A percentile compares a stretch with the other conserved stretches of the same genome.
Evolutionary conservation across 2,797 vertebrate species (phyloP).

Genomic region (Myripristis jacobus): DNA sequence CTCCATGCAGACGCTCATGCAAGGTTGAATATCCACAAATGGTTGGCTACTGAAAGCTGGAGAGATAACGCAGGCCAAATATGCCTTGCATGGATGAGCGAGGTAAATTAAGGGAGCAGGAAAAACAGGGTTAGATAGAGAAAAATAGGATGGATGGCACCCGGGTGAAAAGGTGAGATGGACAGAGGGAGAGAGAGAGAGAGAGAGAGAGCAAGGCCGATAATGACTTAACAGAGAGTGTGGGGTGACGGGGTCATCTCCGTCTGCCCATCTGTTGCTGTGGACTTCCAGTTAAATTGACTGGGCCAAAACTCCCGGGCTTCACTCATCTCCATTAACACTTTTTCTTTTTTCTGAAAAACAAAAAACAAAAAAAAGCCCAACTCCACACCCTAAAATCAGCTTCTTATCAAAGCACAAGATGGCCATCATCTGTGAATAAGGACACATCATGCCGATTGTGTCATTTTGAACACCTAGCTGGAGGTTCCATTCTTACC

Average conservation of each 20-base stretch:
- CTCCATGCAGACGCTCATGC: slow-evolving; percentile 43
- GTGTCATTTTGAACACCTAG: too few relatives aligned
- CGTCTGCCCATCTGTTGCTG: slow-evolving; percentile 72
- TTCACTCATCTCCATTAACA: slow-evolving; percentile 22
- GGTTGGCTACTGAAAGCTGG: slow-evolving; percentile 36
- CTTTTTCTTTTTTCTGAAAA: slow-evolving; percentile 29
- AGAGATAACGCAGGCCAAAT: slow-evolving; percentile 62
- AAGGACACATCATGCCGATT: too few relatives aligned
- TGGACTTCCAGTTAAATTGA: slow-evolving; percentile 60
- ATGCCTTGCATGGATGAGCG: slow-evolving; percentile 52
- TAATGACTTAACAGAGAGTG: slow-evolving; percentile 45
- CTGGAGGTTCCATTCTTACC: too few relatives aligned
- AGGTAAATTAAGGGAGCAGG: slow-evolving; percentile 43
- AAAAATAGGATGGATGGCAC: slow-evolving; percentile 62
- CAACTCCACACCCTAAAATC: not conserved
- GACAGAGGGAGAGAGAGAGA: slow-evolving; percentile 4
- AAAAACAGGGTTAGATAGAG: slow-evolving; percentile 27
- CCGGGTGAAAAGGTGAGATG: slow-evolving; percentile 60
- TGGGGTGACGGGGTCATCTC: slow-evolving; percentile 36
- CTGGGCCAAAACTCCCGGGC: slow-evolving; percentile 36
- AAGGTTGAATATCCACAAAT: slow-evolving; percentile 38
- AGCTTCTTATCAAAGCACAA: not conserved
- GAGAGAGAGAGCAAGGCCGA: not conserved
- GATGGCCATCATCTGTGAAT: slow-evolving; percentile 1
- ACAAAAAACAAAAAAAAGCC: not conserved